Base-by-base conservation (phyloP, 2,113 vertebrate species). In the Gulo gulo region DNA sequence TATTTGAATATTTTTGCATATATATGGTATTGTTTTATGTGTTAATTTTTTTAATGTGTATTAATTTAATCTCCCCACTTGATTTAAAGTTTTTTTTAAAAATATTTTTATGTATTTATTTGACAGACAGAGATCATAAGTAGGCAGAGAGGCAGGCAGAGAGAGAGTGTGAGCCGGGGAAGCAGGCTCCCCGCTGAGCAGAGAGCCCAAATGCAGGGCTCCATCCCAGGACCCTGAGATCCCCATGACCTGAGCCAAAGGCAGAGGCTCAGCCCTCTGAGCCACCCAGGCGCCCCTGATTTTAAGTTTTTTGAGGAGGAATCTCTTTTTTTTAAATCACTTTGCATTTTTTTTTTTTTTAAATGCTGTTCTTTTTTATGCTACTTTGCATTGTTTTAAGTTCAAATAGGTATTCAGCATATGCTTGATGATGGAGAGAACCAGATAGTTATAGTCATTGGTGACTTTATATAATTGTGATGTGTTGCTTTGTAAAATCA, bases 1-100 rank as follows among this genome's bases (percentile, higher is more conserved):
- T 84, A 50, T 88, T 92, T 94, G 50, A 94, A 57, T 94, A 92
- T 65, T 80, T 92, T 88, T 95, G 59, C 11, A 34, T 69, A 95
- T 0, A 20, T 47, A 83, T 73, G 34, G 14, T 87, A 73, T 18
- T 82, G 6, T 71, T 90, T 91, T 91, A 18, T 79, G 21, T 26
- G 36, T 73, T 76, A 59, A 73, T 57, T 88, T 86, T 78, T 86
- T 88, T 79, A 59, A 23, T 83, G 21, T 21, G 34, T 95, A 50
- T 73, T 76, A 59, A 71, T 55, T 88, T 86, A n/a, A 11, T 96
- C 18, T 96, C 29, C 21, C 24, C 14, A 15, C 50, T 84, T 63
- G 59, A 63, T 47, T 92, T 31, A 31, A 65, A 67, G 24, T 29
- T 21, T 88, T 96, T 13, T 57, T 57, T 2, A 57, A 57, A 7